These are phyloP conservation scores for Charaxes varanes DNA, from an alignment of 1,140 invertebrate genomes.

Conservation along the genomic window DNA sequence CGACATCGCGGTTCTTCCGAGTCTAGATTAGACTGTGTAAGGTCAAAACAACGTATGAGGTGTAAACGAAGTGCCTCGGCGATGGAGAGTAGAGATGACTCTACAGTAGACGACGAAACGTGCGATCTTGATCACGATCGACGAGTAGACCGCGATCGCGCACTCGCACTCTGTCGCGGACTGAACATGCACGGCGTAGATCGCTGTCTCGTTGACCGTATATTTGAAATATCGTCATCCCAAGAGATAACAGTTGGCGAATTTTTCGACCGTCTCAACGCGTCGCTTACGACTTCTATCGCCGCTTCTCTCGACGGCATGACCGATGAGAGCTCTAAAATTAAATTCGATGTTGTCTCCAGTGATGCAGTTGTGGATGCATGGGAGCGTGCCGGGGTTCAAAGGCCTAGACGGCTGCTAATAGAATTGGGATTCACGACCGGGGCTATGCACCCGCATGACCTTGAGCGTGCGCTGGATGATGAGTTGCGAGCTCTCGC, in stretches of 20 bases:
- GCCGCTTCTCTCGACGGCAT: conserved; percentile 27
- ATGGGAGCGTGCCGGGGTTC: conserved; percentile 83
- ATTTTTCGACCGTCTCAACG: conserved; percentile 53
- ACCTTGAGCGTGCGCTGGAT: conserved; percentile 83
- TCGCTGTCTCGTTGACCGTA: conserved; percentile 36
- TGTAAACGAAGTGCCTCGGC: conserved; percentile 51
- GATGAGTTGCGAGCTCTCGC: conserved; percentile 80
- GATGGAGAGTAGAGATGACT: conserved; percentile 37
- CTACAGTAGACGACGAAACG: conserved; percentile 10
- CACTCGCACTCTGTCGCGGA: conserved; percentile 42
- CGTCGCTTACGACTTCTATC: conserved; percentile 39
- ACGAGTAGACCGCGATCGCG: conserved; percentile 42
- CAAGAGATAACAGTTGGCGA: conserved; percentile 51
- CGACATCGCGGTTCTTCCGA: conserved; percentile 43
- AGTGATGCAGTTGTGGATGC: conserved; percentile 78
- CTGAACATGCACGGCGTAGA: conserved; percentile 52
- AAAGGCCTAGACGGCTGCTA: conserved; percentile 77
- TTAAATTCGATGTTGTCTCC: conserved; percentile 26
- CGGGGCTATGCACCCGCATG: conserved; percentile 77
- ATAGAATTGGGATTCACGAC: conserved; percentile 81
- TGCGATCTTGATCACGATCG: conserved; percentile 41
- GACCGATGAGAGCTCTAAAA: conserved; percentile 16
- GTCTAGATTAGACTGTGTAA: conserved; percentile 39
- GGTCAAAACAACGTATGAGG: conserved; percentile 33
- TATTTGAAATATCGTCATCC: conserved; percentile 34